Percentiles rank a stretch among this genome's conserved stretches.
These are phyloP conservation scores for Biston betularia DNA, from an alignment of 2,888 invertebrate genomes.

Conservation along the genomic window DNA sequence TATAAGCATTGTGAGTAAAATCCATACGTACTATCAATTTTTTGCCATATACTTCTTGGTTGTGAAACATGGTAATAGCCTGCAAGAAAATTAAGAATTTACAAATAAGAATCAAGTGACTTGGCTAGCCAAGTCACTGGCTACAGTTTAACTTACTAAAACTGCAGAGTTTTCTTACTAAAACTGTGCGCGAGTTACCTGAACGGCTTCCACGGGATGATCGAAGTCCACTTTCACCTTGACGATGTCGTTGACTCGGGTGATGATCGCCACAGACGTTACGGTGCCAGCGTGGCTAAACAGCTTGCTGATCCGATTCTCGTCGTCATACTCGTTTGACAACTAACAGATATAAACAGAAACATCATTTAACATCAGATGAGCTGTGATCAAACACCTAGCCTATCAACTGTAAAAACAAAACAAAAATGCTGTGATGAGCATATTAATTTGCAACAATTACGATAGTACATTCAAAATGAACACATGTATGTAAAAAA, in stretches of 20 bases:
- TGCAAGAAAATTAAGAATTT: constrained; percentile 46
- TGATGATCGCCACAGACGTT: constrained; percentile 19
- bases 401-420: too few species aligned
- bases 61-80: constrained; percentile 97
- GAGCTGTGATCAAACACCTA: too few species aligned
- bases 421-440: too few species aligned
- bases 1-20: background rate
- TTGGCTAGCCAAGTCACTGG: too few species aligned
- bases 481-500: too few species aligned
- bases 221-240: constrained; percentile 95
- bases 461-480: background rate
- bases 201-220: constrained; percentile 96
- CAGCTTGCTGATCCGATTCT: constrained; percentile 44
- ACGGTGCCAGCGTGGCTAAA: constrained; percentile 51
- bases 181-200: constrained; percentile 45
- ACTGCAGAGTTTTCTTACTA: too few species aligned
- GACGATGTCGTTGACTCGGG: constrained; percentile 86
- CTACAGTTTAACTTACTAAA: too few species aligned
- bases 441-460: too few species aligned
- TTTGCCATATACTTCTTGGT: constrained; percentile 88
- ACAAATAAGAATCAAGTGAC: too few species aligned
- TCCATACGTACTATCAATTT: constrained; percentile 44
- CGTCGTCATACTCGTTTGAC: constrained; percentile 9
- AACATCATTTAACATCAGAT: background rate
- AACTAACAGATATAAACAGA: background rate